Evolutionary conservation across 1,140 invertebrate species (phyloP).

Genomic region (Phortica variegata): DNA sequence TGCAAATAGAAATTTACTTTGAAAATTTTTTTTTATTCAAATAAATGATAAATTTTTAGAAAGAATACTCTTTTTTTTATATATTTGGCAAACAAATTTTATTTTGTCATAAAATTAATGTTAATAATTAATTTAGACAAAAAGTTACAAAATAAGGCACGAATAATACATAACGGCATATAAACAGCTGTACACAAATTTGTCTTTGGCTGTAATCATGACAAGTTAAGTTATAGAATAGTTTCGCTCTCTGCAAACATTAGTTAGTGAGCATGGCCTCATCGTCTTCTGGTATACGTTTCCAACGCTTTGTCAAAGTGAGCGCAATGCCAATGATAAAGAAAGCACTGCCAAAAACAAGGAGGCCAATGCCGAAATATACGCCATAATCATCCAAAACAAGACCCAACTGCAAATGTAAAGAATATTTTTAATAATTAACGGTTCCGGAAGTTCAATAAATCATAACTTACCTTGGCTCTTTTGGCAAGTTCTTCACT

Average conservation of each 20-base stretch:
- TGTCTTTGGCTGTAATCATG: conserved; percentile 33
- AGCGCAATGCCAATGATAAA: conserved; percentile 56
- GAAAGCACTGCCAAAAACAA: conserved; percentile 60
- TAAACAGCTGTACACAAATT: no score
- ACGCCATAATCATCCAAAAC: conserved; percentile 59
- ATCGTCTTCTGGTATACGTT: conserved; percentile 40
- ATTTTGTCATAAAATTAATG: no score
- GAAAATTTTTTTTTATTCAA: no score
- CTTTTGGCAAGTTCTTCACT: conserved; percentile 62
- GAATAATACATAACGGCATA: conserved; percentile 9
- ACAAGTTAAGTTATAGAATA: no score
- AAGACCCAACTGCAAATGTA: conserved; percentile 46
- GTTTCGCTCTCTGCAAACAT: not conserved
- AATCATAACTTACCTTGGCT: conserved; percentile 59
- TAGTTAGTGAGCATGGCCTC: conserved; percentile 43
- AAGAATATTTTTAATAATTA: not conserved
- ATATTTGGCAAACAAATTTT: no score
- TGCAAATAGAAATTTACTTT: no score
- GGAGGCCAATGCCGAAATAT: conserved; percentile 60
- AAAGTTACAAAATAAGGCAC: no score
- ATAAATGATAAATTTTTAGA: no score
- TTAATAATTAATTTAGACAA: no score
- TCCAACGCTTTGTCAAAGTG: conserved; percentile 56
- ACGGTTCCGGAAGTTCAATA: no score
- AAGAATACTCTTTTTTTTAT: no score